phyloP scores from a whole-genome alignment of 2,888 invertebrate genomes.

The Euproctis similis region DNA sequence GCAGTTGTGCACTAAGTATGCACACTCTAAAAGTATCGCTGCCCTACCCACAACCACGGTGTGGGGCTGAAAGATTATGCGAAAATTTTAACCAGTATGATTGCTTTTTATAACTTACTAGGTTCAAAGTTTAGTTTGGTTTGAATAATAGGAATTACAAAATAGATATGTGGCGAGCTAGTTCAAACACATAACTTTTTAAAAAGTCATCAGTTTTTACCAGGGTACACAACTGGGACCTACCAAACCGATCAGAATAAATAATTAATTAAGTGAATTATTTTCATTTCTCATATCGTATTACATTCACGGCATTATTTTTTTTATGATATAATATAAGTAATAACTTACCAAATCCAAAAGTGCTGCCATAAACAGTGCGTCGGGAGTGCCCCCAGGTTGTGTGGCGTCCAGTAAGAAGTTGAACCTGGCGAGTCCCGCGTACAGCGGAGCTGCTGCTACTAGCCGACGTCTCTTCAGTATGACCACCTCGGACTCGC shows the following conservation, averaged over 20 bases:
- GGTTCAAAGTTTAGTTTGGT: too few relatives aligned
- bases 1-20: constrained; percentile 97
- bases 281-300: too few relatives aligned
- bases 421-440: constrained; percentile 92
- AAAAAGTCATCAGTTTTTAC: too few relatives aligned
- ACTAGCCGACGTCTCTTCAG: constrained; percentile 91
- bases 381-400: constrained; percentile 97
- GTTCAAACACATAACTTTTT: too few relatives aligned
- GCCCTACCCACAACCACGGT: constrained; percentile 96
- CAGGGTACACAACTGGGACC: too few relatives aligned
- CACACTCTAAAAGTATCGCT: constrained; percentile 93
- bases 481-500: constrained; percentile 90
- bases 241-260: too few relatives aligned
- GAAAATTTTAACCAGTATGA: constrained; percentile 2
- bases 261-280: too few relatives aligned
- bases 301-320: too few relatives aligned
- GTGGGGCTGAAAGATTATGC: constrained; percentile 88
- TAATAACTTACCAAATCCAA: constrained; percentile 86
- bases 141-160: too few relatives aligned
- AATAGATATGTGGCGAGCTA: too few relatives aligned
- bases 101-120: too few relatives aligned
- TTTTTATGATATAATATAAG: too few relatives aligned
- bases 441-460: constrained; percentile 83
- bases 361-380: constrained; percentile 94
- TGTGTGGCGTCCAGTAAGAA: constrained; percentile 96